These are phyloP conservation scores for Riparia riparia DNA, from an alignment of 2,113 vertebrate species.

Conservation along the genomic window DNA sequence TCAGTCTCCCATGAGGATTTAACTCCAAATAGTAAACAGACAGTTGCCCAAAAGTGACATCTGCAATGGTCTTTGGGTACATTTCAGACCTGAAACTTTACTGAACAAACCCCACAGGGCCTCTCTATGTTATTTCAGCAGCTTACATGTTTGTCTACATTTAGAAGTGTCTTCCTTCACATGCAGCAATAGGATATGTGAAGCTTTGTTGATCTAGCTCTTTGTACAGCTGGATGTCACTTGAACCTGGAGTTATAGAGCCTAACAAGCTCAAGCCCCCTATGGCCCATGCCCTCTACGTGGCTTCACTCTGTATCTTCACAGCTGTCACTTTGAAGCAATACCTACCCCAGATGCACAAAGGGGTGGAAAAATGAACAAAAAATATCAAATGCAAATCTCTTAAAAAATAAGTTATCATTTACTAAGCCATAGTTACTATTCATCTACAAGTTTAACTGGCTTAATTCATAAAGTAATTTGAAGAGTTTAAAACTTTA, in stretches of 20 bases:
- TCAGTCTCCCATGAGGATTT: not conserved
- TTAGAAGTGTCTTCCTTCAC: not conserved
- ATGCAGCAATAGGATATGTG: not conserved
- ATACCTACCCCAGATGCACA: not conserved
- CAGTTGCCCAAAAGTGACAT: not conserved
- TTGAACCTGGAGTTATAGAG: not conserved
- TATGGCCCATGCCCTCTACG: fast-evolving
- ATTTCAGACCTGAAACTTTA: not conserved
- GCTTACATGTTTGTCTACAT: not conserved
- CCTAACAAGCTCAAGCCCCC: not conserved
- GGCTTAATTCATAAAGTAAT: not conserved
- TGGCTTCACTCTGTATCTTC: not conserved
- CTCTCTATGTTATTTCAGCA: not conserved
- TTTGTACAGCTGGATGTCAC: not conserved
- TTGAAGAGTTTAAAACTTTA: not conserved
- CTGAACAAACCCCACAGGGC: not conserved
- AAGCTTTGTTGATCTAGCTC: not conserved
- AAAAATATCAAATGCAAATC: not conserved
- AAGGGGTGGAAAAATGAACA: not conserved
- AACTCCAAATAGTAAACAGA: not conserved
- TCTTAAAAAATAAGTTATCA: not conserved
- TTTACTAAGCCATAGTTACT: not conserved
- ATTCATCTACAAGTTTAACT: not conserved
- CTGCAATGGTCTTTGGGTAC: not conserved
- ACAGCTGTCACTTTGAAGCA: not conserved